Conservation (phyloP, 2,113 vertebrate species). For the Hirundichthys speculiger region DNA sequence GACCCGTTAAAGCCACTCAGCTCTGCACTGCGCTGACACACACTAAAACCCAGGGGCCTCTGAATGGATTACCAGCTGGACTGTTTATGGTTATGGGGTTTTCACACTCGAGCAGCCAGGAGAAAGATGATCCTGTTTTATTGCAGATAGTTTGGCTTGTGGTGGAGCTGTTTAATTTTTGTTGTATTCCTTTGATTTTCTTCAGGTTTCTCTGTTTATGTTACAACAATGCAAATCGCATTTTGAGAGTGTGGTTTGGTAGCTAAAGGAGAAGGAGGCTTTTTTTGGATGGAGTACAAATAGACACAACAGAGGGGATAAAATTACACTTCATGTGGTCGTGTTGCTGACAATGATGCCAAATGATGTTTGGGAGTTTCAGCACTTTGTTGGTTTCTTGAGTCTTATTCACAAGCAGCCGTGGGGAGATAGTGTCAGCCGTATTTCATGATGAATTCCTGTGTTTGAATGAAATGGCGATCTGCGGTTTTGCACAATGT, state of each 20-base stretch:
- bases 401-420: slow-evolving; percentile 32
- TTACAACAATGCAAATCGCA: slow-evolving; percentile 17
- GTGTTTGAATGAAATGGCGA: slow-evolving; percentile 16
- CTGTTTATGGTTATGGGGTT: slow-evolving; percentile 61
- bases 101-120: slow-evolving; percentile 47
- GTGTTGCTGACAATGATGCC: slow-evolving; percentile 11
- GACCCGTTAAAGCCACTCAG: slow-evolving; percentile 65
- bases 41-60: slow-evolving; percentile 41
- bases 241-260: slow-evolving; percentile 28
- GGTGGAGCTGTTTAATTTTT: slow-evolving; percentile 30
- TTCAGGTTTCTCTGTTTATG: slow-evolving; percentile 33
- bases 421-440: slow-evolving; percentile 5
- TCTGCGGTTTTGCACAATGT: not conserved
- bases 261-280: slow-evolving; percentile 31
- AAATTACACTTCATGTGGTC: slow-evolving; percentile 16
- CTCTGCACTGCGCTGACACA: slow-evolving; percentile 44
- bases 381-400: slow-evolving; percentile 13
- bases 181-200: slow-evolving; percentile 37
- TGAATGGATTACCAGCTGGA: slow-evolving; percentile 69
- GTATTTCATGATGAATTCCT: slow-evolving; percentile 2
- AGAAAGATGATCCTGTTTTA: slow-evolving; percentile 51
- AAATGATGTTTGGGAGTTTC: slow-evolving; percentile 13
- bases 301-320: slow-evolving; percentile 5
- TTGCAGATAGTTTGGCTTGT: slow-evolving; percentile 25
- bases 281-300: slow-evolving; percentile 33